A percentile compares a stretch with the other conserved stretches of the same genome.
phyloP scores from a whole-genome alignment of 2,888 invertebrate species.

The Muschampia plurimacula region DNA sequence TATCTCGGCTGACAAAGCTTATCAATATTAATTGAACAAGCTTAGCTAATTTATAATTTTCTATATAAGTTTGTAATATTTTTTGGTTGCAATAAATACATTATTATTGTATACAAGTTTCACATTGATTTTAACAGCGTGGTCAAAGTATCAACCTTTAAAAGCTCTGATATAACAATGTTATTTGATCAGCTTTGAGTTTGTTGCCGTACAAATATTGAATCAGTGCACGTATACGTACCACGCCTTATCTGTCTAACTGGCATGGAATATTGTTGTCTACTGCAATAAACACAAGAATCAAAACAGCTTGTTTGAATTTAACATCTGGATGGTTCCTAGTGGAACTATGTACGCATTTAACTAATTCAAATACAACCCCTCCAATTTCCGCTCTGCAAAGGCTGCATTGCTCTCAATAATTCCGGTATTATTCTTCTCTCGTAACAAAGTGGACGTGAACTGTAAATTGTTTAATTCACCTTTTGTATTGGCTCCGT shows the following conservation, averaged over 20 bases:
- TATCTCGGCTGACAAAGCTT: no score
- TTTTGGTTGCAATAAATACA: no score
- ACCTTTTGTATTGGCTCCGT: constrained; percentile 32
- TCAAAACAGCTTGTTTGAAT: constrained; percentile 17
- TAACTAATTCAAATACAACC: constrained; percentile 40
- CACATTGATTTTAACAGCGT: not conserved
- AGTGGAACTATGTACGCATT: constrained; percentile 33
- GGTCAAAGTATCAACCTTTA: constrained; percentile 29
- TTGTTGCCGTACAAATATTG: constrained; percentile 54
- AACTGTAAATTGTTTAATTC: constrained; percentile 32
- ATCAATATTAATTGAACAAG: no score
- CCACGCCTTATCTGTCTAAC: constrained; percentile 26
- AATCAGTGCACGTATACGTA: constrained; percentile 42
- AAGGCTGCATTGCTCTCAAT: constrained; percentile 32
- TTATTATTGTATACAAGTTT: not conserved
- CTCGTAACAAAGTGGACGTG: constrained; percentile 30
- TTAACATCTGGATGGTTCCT: constrained; percentile 21
- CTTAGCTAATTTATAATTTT: no score
- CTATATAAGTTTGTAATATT: no score
- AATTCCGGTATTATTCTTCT: constrained; percentile 31
- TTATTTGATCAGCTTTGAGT: constrained; percentile 58
- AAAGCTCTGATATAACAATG: constrained; percentile 43
- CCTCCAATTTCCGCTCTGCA: constrained; percentile 39
- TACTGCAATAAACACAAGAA: constrained; percentile 18
- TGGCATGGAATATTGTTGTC: constrained; percentile 19